phyloP scores from a whole-genome alignment of 1,140 invertebrate genomes.

The Aporrectodea caliginosa region DNA sequence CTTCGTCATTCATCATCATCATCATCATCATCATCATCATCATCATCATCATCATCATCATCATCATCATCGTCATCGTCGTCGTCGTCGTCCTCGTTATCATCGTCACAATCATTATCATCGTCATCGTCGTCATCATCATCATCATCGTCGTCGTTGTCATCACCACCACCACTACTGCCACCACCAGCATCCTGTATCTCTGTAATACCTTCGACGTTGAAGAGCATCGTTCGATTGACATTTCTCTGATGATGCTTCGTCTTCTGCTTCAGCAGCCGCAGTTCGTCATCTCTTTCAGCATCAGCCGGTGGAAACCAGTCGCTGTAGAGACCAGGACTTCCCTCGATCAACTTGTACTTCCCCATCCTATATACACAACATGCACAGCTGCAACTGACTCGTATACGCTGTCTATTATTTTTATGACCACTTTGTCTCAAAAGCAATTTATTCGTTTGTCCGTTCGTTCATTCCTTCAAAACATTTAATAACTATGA shows the following conservation, averaged over 20 bases:
- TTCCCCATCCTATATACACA: conserved; percentile 28
- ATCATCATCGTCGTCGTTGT: conserved; percentile 7
- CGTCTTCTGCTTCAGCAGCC: not conserved
- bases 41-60: not conserved
- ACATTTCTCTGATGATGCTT: not conserved
- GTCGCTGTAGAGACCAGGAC: conserved; percentile 10
- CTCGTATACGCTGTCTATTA: too few species aligned
- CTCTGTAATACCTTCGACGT: not conserved
- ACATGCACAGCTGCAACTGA: too few species aligned
- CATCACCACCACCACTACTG: not conserved
- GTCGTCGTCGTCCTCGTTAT: conserved; percentile 6
- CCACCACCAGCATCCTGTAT: not conserved
- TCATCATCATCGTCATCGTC: not conserved
- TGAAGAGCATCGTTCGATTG: not conserved
- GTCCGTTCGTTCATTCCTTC: too few species aligned
- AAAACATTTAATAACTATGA: too few species aligned
- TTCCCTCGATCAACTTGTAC: conserved; percentile 27
- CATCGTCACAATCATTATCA: too few species aligned
- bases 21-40: not conserved
- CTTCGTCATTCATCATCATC: too few species aligned
- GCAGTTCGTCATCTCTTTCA: not conserved
- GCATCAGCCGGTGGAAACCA: not conserved
- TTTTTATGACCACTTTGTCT: too few species aligned
- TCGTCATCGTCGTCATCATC: conserved; percentile 6
- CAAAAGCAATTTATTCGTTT: too few species aligned